Percentiles rank a stretch among this genome's conserved stretches.
phyloP scores from a whole-genome alignment of 2,888 invertebrate species.

The Deilephila elpenor region DNA sequence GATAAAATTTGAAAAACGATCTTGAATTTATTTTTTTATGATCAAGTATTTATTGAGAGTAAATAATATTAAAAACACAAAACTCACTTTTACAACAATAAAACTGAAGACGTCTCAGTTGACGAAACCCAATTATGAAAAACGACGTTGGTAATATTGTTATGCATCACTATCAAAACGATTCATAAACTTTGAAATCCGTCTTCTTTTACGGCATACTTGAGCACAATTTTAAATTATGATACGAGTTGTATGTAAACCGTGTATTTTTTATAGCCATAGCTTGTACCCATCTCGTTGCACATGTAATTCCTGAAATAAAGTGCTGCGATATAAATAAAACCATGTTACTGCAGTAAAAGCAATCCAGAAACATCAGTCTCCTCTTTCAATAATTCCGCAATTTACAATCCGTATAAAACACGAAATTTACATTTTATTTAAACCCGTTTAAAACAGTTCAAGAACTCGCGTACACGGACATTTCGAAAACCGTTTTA shows the following conservation, averaged over 20 bases:
- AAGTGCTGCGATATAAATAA: not conserved
- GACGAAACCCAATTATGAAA: too few species aligned
- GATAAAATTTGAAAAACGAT: not conserved
- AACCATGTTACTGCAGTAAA: conserved; percentile 28
- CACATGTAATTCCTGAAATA: not conserved
- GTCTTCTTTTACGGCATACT: too few species aligned
- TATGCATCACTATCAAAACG: too few species aligned
- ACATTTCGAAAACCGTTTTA: conserved; percentile 25
- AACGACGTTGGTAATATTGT: too few species aligned
- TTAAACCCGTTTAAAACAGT: conserved; percentile 23
- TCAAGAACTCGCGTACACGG: conserved; percentile 3
- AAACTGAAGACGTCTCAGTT: too few species aligned
- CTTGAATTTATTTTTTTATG: not conserved
- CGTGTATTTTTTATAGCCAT: not conserved
- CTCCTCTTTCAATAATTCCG: conserved; percentile 3
- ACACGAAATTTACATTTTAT: conserved; percentile 24
- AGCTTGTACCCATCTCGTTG: not conserved
- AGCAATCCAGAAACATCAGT: conserved; percentile 11
- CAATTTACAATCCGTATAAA: conserved; percentile 23
- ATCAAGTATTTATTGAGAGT: too few species aligned
- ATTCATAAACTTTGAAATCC: too few species aligned
- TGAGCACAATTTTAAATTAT: too few species aligned
- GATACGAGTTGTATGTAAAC: too few species aligned
- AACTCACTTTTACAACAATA: too few species aligned
- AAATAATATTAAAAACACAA: not conserved